A percentile compares a stretch with the other conserved stretches of the same genome.
These are phyloP conservation scores for Gobio gobio DNA, from an alignment of 2,113 vertebrate genomes.

Conservation along the genomic window DNA sequence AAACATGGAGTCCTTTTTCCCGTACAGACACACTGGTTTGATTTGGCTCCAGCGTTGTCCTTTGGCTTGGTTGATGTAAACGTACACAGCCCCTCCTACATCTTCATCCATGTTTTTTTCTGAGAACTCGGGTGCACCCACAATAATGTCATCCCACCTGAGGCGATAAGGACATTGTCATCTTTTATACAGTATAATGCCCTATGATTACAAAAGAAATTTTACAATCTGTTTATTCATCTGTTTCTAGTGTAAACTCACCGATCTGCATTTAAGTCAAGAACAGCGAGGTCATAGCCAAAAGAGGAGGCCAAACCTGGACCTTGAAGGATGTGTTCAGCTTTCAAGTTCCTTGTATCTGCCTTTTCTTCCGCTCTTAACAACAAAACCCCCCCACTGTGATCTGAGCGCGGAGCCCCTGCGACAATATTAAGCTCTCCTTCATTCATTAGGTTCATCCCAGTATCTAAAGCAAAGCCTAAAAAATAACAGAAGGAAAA, in stretches of 20 bases:
- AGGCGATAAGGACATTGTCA: not conserved
- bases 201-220: not conserved
- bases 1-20: constrained; percentile 89
- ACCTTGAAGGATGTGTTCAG: constrained; percentile 83
- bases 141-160: constrained; percentile 91
- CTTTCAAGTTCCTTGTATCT: constrained; percentile 68
- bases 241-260: constrained; percentile 61
- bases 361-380: constrained; percentile 73
- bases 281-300: constrained; percentile 89
- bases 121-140: constrained; percentile 90
- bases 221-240: not conserved
- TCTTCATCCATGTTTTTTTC: constrained; percentile 75
- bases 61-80: constrained; percentile 83
- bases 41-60: constrained; percentile 80
- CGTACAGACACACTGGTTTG: constrained; percentile 78
- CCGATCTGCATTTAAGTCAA: constrained; percentile 89
- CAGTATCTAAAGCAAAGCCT: constrained; percentile 92
- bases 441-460: constrained; percentile 81
- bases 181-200: not conserved
- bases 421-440: constrained; percentile 87
- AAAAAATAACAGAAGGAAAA: constrained; percentile 22
- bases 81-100: constrained; percentile 86
- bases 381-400: constrained; percentile 87
- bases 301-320: constrained; percentile 92
- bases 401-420: constrained; percentile 89